Conservation (phyloP, 2,888 invertebrate species). For the Holacanthella duospinosa region DNA sequence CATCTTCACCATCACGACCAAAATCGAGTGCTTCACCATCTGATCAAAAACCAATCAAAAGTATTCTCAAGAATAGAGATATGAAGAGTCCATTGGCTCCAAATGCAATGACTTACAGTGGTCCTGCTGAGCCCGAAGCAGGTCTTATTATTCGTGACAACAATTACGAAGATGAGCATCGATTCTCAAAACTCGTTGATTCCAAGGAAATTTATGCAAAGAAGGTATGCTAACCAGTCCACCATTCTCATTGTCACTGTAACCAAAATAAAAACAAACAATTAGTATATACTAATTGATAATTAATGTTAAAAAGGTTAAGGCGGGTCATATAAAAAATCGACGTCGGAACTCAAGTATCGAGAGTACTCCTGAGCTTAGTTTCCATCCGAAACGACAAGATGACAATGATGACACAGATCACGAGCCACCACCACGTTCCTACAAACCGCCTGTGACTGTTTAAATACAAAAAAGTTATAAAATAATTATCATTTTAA, state of each 20-base stretch:
- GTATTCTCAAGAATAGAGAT: background rate
- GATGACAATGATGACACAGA: background rate
- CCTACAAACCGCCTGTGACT: background rate
- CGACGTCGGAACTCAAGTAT: background rate
- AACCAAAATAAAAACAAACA: too few relatives aligned
- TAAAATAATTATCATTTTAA: too few relatives aligned
- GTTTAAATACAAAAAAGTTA: background rate
- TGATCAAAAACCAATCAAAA: too few relatives aligned
- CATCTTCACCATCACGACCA: too few relatives aligned
- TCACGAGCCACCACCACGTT: background rate
- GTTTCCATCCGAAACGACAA: background rate
- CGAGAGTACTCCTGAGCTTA: background rate
- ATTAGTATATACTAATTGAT: too few relatives aligned
- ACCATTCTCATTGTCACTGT: too few relatives aligned
- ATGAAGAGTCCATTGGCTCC: background rate
- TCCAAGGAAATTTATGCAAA: background rate
- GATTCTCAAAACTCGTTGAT: background rate
- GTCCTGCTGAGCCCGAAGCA: background rate
- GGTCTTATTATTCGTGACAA: background rate
- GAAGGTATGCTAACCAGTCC: background rate
- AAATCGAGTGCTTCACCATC: too few relatives aligned
- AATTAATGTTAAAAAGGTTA: too few relatives aligned
- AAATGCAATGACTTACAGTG: background rate
- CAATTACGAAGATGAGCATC: background rate
- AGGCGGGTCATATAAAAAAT: background rate